A percentile compares a stretch with the other conserved stretches of the same genome.
Conservation (phyloP, 2,888 invertebrate genomes). For the Stomorhina lunata region DNA sequence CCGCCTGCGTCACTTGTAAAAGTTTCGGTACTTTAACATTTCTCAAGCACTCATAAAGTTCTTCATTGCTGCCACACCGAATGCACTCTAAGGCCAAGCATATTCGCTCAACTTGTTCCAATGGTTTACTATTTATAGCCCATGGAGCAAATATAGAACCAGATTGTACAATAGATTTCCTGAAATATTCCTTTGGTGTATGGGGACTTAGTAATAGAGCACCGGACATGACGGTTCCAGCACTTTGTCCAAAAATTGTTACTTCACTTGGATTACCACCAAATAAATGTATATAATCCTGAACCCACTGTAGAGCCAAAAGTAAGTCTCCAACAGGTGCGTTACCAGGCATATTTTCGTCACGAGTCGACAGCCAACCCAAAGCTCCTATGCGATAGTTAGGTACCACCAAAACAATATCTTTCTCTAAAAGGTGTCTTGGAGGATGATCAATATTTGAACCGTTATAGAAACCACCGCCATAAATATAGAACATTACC, state of each 20-base stretch:
- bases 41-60: conserved; percentile 74
- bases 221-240: conserved; percentile 80
- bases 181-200: conserved; percentile 77
- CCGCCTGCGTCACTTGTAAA: conserved; percentile 64
- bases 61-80: conserved; percentile 63
- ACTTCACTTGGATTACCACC: conserved; percentile 81
- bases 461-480: conserved; percentile 79
- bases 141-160: conserved; percentile 81
- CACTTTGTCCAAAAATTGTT: conserved; percentile 82
- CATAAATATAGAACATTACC: conserved; percentile 80
- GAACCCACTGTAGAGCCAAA: conserved; percentile 81
- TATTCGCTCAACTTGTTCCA: conserved; percentile 73
- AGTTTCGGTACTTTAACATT: conserved; percentile 71
- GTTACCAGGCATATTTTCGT: conserved; percentile 81
- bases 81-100: conserved; percentile 72
- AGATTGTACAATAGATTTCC: conserved; percentile 81
- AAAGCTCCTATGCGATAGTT: conserved; percentile 81
- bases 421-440: conserved; percentile 79
- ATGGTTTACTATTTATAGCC: conserved; percentile 79
- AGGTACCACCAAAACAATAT: conserved; percentile 80
- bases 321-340: conserved; percentile 81
- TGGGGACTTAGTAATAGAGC: conserved; percentile 80
- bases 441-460: conserved; percentile 77
- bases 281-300: conserved; percentile 80
- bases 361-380: conserved; percentile 81